Percentiles rank a stretch among this genome's conserved stretches.
Evolutionary conservation across 2,113 vertebrate genomes (phyloP).

Genomic region (Psittacus erithacus): DNA sequence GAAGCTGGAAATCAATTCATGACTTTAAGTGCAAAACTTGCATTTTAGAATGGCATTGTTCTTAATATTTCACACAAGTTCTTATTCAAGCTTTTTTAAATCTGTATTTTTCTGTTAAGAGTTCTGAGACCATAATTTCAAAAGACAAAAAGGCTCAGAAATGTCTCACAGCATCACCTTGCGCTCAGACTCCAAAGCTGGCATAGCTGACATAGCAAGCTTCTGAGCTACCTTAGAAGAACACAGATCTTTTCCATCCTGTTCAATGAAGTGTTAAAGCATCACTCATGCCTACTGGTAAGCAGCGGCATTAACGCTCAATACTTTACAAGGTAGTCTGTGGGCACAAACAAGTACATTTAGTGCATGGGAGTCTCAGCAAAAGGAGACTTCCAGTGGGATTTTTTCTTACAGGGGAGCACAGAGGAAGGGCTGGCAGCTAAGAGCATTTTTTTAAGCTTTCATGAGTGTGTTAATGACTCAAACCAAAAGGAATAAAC

Average conservation of each 20-base stretch:
- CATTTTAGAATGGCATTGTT: not conserved
- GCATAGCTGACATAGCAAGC: not conserved
- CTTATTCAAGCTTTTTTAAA: not conserved
- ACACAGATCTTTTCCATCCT: not conserved
- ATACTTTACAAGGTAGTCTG: not conserved
- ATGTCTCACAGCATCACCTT: accelerated
- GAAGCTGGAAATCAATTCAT: not conserved
- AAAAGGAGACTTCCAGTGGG: not conserved
- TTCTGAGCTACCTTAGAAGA: not conserved
- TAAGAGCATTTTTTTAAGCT: slow-evolving; percentile 6
- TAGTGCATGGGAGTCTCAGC: not conserved
- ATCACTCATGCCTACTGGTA: not conserved
- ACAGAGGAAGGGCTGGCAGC: not conserved
- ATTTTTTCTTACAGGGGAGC: not conserved
- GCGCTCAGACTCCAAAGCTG: not conserved
- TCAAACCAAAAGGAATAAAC: slow-evolving; percentile 46
- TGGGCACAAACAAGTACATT: not conserved
- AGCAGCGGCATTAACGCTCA: not conserved
- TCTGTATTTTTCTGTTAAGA: not conserved
- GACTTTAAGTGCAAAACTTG: not conserved
- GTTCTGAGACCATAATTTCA: not conserved
- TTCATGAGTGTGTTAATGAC: slow-evolving; percentile 60
- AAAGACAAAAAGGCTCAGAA: not conserved
- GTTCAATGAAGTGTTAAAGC: not conserved
- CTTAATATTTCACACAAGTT: not conserved